Conservation (phyloP, 2,797 vertebrate genomes). For the Chloroceryle amazona region DNA sequence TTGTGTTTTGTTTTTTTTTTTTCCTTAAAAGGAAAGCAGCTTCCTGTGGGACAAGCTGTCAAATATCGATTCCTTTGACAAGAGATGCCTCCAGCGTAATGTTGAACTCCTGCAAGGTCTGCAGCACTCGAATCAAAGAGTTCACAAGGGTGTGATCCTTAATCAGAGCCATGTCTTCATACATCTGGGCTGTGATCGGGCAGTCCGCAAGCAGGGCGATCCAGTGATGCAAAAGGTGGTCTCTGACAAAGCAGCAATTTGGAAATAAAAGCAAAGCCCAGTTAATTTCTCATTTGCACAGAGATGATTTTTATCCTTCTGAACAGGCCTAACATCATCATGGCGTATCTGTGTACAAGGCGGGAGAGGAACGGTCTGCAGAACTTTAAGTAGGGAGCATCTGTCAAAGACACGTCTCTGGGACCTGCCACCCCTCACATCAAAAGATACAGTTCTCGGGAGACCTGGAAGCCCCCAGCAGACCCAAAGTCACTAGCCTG, state of each 20-base stretch:
- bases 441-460: neutral
- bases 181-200: constrained; percentile 97
- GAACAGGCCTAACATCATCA: neutral
- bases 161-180: constrained; percentile 94
- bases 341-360: neutral
- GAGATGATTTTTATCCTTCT: neutral
- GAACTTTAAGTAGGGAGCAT: neutral
- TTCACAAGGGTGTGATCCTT: constrained; percentile 97
- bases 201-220: constrained; percentile 96
- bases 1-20: neutral
- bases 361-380: neutral
- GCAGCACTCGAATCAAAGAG: constrained; percentile 96
- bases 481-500: neutral
- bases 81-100: constrained; percentile 98
- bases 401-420: rapidly evolving
- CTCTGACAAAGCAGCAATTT: constrained; percentile 79
- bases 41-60: constrained; percentile 47
- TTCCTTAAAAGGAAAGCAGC: neutral
- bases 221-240: constrained; percentile 98
- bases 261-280: constrained; percentile 53
- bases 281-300: constrained; percentile 24
- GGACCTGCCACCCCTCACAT: neutral
- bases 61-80: constrained; percentile 93
- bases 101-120: constrained; percentile 99
- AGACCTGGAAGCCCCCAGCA: neutral